phyloP scores from a whole-genome alignment of 1,140 invertebrate genomes.

The Gryon sp. region DNA sequence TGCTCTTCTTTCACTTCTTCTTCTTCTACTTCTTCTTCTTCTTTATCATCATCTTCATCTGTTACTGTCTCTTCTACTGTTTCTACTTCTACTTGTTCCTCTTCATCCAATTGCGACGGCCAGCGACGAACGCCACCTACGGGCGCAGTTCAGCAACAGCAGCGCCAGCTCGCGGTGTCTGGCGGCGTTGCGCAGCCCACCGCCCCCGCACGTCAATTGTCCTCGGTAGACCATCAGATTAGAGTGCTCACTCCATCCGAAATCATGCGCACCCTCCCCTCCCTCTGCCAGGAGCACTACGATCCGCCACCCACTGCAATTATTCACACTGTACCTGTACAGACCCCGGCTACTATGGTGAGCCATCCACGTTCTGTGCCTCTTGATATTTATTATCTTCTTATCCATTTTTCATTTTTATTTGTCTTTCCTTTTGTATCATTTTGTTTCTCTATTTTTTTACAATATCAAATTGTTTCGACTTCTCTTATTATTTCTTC shows the following conservation, averaged over 20 bases:
- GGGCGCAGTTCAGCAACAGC: conserved; percentile 69
- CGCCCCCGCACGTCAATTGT: conserved; percentile 74
- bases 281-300: conserved; percentile 86
- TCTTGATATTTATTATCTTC: conserved; percentile 68
- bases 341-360: conserved; percentile 81
- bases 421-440: conserved; percentile 73
- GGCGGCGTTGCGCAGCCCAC: conserved; percentile 68
- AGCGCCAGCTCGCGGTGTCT: conserved; percentile 57
- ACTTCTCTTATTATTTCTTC: conserved; percentile 1
- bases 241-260: conserved; percentile 91
- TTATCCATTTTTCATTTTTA: conserved; percentile 11
- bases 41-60: too few relatives aligned
- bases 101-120: conserved; percentile 71
- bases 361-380: conserved; percentile 78
- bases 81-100: conserved; percentile 66
- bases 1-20: too few relatives aligned
- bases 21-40: too few relatives aligned
- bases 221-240: conserved; percentile 87
- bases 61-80: too few relatives aligned
- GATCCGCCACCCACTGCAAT: conserved; percentile 82
- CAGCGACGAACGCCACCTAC: conserved; percentile 71
- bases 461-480: not conserved
- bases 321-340: conserved; percentile 80
- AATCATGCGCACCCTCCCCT: conserved; percentile 92
- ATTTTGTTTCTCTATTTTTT: too few relatives aligned